A percentile compares a stretch with the other conserved stretches of the same genome.
Evolutionary conservation across 2,113 vertebrate species (phyloP).

Genomic region (Ancistrus triradiatus): DNA sequence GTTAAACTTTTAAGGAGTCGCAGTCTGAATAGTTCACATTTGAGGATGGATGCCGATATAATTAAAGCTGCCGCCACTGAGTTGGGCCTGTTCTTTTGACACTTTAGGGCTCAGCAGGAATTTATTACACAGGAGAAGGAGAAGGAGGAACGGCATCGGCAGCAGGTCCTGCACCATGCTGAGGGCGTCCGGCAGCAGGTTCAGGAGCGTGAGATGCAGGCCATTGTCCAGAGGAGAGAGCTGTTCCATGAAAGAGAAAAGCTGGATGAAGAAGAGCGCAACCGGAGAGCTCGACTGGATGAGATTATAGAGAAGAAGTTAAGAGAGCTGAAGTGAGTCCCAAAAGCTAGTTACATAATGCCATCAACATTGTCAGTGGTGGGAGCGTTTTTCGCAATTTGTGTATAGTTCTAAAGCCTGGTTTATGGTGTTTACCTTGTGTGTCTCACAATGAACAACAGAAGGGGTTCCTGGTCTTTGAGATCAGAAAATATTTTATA

Average conservation of each 20-base stretch:
- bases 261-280: slow-evolving; percentile 67
- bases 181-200: slow-evolving; percentile 73
- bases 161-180: slow-evolving; percentile 51
- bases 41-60: no score
- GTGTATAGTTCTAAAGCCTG: no score
- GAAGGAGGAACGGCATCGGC: slow-evolving; percentile 64
- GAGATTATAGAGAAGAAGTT: slow-evolving; percentile 79
- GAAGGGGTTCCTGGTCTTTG: no score
- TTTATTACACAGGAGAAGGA: slow-evolving; percentile 57
- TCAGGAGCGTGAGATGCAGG: slow-evolving; percentile 65
- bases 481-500: no score
- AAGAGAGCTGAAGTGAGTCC: slow-evolving; percentile 75
- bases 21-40: no score
- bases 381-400: no score
- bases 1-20: no score
- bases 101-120: slow-evolving; percentile 69
- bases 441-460: no score
- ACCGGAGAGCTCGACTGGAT: slow-evolving; percentile 62
- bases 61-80: no score
- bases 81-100: neutral
- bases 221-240: slow-evolving; percentile 54
- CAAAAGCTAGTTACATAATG: no score
- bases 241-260: slow-evolving; percentile 67
- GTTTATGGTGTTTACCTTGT: no score
- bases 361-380: no score